Evolutionary conservation across 2,888 invertebrate genomes (phyloP).

Genomic region (Phalera bucephala): DNA sequence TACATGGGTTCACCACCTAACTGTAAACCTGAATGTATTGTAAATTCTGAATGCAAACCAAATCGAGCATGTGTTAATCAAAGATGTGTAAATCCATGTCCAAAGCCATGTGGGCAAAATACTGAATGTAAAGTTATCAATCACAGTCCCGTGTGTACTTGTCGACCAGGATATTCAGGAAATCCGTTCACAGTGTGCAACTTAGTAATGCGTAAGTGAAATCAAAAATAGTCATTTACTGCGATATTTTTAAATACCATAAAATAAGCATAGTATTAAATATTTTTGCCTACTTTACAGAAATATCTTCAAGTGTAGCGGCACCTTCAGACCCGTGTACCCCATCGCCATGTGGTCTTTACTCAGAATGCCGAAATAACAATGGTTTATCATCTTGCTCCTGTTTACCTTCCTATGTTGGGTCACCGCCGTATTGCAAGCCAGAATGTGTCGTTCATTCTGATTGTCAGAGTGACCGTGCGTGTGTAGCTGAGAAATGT

Average conservation of each 20-base stretch:
- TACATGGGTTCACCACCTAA: constrained; percentile 86
- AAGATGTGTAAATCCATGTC: constrained; percentile 87
- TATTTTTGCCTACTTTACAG: constrained; percentile 30
- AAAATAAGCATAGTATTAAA: neutral
- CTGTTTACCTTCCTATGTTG: constrained; percentile 85
- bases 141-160: constrained; percentile 89
- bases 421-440: constrained; percentile 85
- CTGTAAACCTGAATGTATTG: constrained; percentile 85
- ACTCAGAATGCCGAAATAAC: constrained; percentile 88
- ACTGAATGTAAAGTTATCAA: constrained; percentile 87
- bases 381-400: constrained; percentile 88
- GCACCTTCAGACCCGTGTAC: constrained; percentile 85
- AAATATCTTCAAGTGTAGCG: constrained; percentile 50
- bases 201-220: constrained; percentile 81
- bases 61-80: constrained; percentile 87
- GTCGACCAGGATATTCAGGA: constrained; percentile 86
- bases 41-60: constrained; percentile 85
- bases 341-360: constrained; percentile 88
- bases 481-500: constrained; percentile 87
- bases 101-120: constrained; percentile 86
- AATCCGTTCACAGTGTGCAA: constrained; percentile 86
- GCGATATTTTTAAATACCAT: no score
- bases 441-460: constrained; percentile 86
- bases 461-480: constrained; percentile 85
- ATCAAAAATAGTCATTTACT: no score